Percentiles rank a stretch among this genome's conserved stretches.
phyloP scores from a whole-genome alignment of 2,797 vertebrate species.

The Cuniculus paca region DNA sequence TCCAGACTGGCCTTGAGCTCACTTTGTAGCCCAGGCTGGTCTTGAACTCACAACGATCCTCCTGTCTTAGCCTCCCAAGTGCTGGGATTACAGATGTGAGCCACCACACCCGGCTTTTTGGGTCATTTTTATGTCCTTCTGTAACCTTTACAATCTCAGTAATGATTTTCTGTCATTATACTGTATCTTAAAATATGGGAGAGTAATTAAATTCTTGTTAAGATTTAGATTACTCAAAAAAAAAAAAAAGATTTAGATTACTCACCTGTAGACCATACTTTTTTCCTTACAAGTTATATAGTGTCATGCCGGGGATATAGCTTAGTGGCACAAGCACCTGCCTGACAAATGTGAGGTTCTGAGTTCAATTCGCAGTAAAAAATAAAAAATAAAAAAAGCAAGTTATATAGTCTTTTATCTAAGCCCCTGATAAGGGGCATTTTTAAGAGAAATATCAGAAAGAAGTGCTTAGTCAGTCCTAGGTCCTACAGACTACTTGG shows the following conservation, averaged over 20 bases:
- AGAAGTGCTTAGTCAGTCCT: not conserved
- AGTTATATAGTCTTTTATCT: not conserved
- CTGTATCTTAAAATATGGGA: not conserved
- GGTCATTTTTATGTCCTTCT: not conserved
- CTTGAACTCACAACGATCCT: too few species aligned
- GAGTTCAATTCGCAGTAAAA: too few species aligned
- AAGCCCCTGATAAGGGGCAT: not conserved
- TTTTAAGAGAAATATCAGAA: constrained; percentile 13
- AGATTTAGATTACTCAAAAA: not conserved
- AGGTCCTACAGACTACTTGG: not conserved
- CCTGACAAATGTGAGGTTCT: too few species aligned
- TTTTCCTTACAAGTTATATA: not conserved
- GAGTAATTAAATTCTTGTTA: not conserved
- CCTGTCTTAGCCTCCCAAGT: too few species aligned
- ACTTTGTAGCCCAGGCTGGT: too few species aligned
- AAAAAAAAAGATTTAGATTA: constrained; percentile 11
- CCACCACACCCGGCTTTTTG: too few species aligned
- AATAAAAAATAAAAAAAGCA: too few species aligned
- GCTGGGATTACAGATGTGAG: too few species aligned
- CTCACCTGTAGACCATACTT: not conserved
- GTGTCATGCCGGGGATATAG: too few species aligned
- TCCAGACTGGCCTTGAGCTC: too few species aligned
- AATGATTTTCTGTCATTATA: not conserved
- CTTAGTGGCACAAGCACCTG: too few species aligned
- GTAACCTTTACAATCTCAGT: not conserved